A percentile compares a stretch with the other conserved stretches of the same genome.
Evolutionary conservation across 2,113 vertebrate genomes (phyloP).

Genomic region (Eulemur rufifrons): DNA sequence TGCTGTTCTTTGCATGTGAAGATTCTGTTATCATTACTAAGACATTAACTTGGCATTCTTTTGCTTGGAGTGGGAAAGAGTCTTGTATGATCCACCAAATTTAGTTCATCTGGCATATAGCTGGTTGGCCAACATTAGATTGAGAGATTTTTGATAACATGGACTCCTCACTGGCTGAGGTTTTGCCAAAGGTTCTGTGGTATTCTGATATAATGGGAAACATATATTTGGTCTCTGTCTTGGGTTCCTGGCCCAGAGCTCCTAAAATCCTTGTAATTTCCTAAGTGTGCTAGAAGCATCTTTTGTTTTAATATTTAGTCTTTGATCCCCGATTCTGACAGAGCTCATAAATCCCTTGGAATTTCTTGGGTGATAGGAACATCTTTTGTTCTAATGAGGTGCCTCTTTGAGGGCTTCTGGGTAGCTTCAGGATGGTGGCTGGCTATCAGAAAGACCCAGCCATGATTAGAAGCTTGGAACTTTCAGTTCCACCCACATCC

Average conservation of each 20-base stretch:
- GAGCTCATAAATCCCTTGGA: background rate
- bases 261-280: background rate
- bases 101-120: background rate
- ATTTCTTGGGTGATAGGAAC: background rate
- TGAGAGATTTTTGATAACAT: background rate
- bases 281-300: background rate
- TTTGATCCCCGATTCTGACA: background rate
- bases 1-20: background rate
- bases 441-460: background rate
- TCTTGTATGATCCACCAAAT: background rate
- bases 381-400: background rate
- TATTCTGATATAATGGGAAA: background rate
- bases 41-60: background rate
- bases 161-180: background rate
- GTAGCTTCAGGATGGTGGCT: background rate
- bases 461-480: background rate
- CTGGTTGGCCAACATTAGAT: background rate
- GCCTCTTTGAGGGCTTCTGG: background rate
- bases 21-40: background rate
- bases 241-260: background rate
- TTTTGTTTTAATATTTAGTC: background rate
- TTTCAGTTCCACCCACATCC: background rate
- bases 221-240: background rate
- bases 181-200: background rate
- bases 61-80: background rate